phyloP scores from a whole-genome alignment of 2,888 invertebrate species.

The Cantharis nigra region DNA sequence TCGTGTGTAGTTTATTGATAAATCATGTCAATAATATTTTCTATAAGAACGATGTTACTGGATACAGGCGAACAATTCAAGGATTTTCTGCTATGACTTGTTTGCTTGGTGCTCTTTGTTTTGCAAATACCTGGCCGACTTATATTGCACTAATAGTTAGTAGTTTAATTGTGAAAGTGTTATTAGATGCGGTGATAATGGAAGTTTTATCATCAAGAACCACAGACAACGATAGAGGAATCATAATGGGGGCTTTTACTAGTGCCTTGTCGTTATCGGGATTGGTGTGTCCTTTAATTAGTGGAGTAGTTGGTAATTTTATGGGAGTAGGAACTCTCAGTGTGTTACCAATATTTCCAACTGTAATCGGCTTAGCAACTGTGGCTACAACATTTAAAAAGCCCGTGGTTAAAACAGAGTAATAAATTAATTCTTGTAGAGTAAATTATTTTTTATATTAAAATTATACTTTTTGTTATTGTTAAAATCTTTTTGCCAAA shows the following conservation, averaged over 20 bases:
- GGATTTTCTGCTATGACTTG: conserved; percentile 58
- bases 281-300: conserved; percentile 61
- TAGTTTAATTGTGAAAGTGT: conserved; percentile 59
- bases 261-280: conserved; percentile 63
- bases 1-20: conserved; percentile 58
- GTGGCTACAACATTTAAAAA: neutral
- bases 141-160: conserved; percentile 60
- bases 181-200: conserved; percentile 60
- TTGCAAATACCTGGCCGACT: conserved; percentile 39
- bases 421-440: neutral
- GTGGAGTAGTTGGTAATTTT: conserved; percentile 60
- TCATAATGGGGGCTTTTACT: conserved; percentile 64
- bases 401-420: neutral
- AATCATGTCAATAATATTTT: conserved; percentile 57
- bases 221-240: conserved; percentile 60
- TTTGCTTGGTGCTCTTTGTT: conserved; percentile 49
- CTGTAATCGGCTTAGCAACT: neutral
- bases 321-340: conserved; percentile 55
- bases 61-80: conserved; percentile 57
- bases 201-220: conserved; percentile 61
- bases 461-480: neutral
- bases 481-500: too few relatives aligned
- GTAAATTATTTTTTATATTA: neutral
- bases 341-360: conserved; percentile 23
- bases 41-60: conserved; percentile 57